phyloP scores from a whole-genome alignment of 2,888 invertebrate species.

The Deilephila elpenor region DNA sequence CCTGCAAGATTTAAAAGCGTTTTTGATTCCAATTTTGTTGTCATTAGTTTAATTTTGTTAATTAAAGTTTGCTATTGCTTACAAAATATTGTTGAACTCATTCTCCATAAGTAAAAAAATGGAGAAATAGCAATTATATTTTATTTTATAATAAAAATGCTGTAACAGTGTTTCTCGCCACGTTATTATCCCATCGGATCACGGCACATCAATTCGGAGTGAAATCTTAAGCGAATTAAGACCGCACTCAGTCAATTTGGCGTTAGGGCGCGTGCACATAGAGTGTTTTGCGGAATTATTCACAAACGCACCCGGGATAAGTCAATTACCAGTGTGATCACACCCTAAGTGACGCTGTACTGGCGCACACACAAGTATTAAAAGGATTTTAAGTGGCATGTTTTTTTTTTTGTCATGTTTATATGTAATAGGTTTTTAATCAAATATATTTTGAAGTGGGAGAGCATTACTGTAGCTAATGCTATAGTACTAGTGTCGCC shows the following conservation, averaged over 20 bases:
- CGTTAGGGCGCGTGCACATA: slow-evolving; percentile 56
- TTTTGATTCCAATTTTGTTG: too few relatives aligned
- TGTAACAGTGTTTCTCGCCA: neutral
- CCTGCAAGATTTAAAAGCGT: too few relatives aligned
- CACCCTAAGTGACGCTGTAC: slow-evolving; percentile 67
- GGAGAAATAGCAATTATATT: too few relatives aligned
- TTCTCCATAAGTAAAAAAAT: too few relatives aligned
- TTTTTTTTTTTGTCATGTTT: too few relatives aligned
- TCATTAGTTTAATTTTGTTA: too few relatives aligned
- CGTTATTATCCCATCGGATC: slow-evolving; percentile 1
- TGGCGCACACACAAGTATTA: slow-evolving; percentile 43
- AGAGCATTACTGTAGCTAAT: too few relatives aligned
- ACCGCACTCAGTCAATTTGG: slow-evolving; percentile 37
- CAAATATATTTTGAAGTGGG: too few relatives aligned
- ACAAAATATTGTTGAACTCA: too few relatives aligned
- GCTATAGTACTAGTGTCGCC: too few relatives aligned
- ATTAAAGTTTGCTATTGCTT: too few relatives aligned
- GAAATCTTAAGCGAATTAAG: slow-evolving; percentile 27
- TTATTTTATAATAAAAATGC: neutral
- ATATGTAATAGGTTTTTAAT: too few relatives aligned
- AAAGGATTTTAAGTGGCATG: neutral
- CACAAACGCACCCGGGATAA: slow-evolving; percentile 71
- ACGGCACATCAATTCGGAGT: slow-evolving; percentile 8
- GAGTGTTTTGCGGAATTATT: slow-evolving; percentile 55
- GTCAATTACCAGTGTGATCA: slow-evolving; percentile 77